Percentiles rank a stretch among this genome's conserved stretches.
These are phyloP conservation scores for Cyanocitta stelleri DNA, from an alignment of 2,113 vertebrate species.

Conservation along the genomic window DNA sequence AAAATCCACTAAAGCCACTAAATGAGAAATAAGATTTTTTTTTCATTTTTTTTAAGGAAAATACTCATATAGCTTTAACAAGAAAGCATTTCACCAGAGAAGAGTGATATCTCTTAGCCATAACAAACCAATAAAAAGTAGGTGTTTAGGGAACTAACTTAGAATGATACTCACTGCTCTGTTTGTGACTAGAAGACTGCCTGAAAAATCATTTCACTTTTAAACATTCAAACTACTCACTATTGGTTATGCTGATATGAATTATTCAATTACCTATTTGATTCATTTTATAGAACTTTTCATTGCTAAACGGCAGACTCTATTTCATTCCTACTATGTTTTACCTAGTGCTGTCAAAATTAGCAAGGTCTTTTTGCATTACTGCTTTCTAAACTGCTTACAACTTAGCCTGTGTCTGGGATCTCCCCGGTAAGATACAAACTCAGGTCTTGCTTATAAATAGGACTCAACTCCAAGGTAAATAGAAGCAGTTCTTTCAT, in stretches of 20 bases:
- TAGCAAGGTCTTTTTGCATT: background rate
- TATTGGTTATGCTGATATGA: background rate
- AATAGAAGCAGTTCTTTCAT: background rate
- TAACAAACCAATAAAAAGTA: background rate
- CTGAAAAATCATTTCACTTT: background rate
- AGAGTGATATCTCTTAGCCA: background rate
- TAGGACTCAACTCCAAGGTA: background rate
- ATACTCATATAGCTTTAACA: background rate
- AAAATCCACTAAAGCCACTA: background rate
- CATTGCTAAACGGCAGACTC: background rate
- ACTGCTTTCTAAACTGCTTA: background rate
- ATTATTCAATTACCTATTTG: background rate
- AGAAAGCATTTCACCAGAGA: background rate
- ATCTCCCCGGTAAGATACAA: background rate
- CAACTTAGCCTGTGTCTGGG: background rate
- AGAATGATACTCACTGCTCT: background rate
- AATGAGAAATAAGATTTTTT: background rate
- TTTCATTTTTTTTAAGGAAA: rapidly evolving
- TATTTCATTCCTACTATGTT: background rate
- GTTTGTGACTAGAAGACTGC: background rate
- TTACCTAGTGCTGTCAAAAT: background rate
- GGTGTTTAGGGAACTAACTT: background rate
- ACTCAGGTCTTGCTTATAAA: background rate
- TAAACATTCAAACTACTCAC: background rate
- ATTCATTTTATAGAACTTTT: background rate